These are phyloP conservation scores for Denticeps clupeoides DNA, from an alignment of 2,797 vertebrate species.

Conservation along the genomic window DNA sequence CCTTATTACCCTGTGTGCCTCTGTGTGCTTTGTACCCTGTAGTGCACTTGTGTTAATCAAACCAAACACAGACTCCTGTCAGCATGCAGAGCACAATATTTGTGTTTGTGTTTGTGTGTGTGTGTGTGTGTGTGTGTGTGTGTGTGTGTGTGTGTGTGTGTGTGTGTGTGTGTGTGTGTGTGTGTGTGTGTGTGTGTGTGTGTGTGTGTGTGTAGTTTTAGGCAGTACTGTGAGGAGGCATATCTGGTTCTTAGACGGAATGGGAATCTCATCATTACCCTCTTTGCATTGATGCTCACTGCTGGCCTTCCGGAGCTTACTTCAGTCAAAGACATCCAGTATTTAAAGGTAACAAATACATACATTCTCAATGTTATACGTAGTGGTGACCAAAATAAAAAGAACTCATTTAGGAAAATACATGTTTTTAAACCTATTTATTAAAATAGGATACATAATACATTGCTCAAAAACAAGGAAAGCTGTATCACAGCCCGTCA, in stretches of 20 bases:
- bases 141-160: background rate
- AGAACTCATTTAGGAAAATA: no score
- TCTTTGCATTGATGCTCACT: slow-evolving; percentile 96
- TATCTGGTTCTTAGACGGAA: slow-evolving; percentile 88
- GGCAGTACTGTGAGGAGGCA: slow-evolving; percentile 89
- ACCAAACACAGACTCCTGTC: no score
- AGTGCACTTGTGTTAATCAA: no score
- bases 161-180: slow-evolving; percentile 4
- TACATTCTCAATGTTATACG: no score
- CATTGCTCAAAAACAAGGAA: no score
- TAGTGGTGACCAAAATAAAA: no score
- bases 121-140: background rate
- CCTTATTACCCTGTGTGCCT: no score
- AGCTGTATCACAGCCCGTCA: no score
- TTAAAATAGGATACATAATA: no score
- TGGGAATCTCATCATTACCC: slow-evolving; percentile 93
- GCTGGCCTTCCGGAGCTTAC: slow-evolving; percentile 93
- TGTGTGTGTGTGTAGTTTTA: slow-evolving; percentile 63
- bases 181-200: background rate
- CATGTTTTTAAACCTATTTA: no score
- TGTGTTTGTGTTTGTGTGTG: background rate
- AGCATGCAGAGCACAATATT: no score
- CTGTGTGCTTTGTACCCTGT: no score
- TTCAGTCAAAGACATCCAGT: slow-evolving; percentile 96
- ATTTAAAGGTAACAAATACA: slow-evolving; percentile 99